Base-by-base conservation (phyloP, 2,888 invertebrate genomes). In the Drosophila pegasa region DNA sequence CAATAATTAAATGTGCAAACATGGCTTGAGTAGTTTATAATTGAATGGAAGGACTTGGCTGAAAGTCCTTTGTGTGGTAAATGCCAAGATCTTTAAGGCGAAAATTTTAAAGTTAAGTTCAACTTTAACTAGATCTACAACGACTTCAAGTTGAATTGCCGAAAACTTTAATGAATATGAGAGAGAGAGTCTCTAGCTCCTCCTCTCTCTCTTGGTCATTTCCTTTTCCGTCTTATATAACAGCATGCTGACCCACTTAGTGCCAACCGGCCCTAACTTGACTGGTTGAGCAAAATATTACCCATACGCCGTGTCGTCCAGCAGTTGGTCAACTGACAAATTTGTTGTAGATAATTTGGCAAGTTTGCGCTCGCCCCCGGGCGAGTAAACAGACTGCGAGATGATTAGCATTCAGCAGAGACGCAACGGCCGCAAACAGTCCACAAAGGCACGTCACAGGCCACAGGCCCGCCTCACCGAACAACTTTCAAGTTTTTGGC, bases 401-500 rank as follows among this genome's bases (percentile, higher is more conserved):
- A 69, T 62, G 58, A 75, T 73, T 70, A 75, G 55, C 62, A 75
- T 57, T 54, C 57, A 62, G 38, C 35, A 38, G 27, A 50, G 50
- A 35, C n/a, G n/a, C n/a, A n/a, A n/a, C 25, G 20, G 41, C 14
- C 48, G 48, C 33, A 43, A 58, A 60, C 54, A 61, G 69, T 45
- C 33, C 47, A 51, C 56, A 52, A 52, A 69, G 58, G 38, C 75
- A 69, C 62, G 58, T 74, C 58, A 51, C 31, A 33, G n/a, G n/a
- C n/a, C n/a, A 33, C 22, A 33, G 48, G 31, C 55, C 40, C 25
- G 10, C 45, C 18, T 29, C 43, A 27, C 43, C 38, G 60, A 37
- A 29, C 40, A 38, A 48, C 59, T 57, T 57, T 35, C 31, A 58
- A 60, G 71, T 33, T 41, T 18, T 33, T 45, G 65, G 47, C 12